A percentile compares a stretch with the other conserved stretches of the same genome.
These are phyloP conservation scores for Artibeus lituratus DNA, from an alignment of 2,797 vertebrate species.

Conservation along the genomic window DNA sequence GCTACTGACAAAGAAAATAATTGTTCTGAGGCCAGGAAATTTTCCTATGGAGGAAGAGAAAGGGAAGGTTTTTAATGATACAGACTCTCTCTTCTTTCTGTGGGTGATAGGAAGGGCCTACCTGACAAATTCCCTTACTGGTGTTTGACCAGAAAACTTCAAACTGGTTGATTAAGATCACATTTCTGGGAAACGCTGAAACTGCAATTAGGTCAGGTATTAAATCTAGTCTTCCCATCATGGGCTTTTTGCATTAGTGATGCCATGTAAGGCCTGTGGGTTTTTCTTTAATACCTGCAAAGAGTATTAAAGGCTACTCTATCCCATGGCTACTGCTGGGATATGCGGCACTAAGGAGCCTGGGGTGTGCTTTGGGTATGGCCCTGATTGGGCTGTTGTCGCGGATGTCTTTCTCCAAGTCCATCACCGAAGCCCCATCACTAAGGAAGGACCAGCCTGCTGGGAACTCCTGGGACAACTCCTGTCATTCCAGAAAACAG, in stretches of 20 bases:
- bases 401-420: constrained; percentile 95
- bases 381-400: neutral
- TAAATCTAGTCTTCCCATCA: neutral
- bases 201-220: neutral
- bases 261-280: neutral
- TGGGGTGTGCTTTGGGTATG: neutral
- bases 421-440: constrained; percentile 87
- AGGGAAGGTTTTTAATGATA: neutral
- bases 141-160: neutral
- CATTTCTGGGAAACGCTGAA: neutral
- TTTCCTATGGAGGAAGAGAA: neutral
- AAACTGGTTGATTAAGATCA: neutral
- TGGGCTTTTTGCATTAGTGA: neutral
- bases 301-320: no score
- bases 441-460: constrained; percentile 82
- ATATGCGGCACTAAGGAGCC: neutral
- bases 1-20: neutral
- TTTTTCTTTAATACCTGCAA: neutral
- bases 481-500: constrained; percentile 91
- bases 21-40: neutral
- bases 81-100: neutral
- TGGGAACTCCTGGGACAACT: constrained; percentile 81
- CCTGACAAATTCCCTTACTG: neutral
- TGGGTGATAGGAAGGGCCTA: neutral
- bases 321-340: neutral